Evolutionary conservation across 2,888 invertebrate genomes (phyloP), one percentile per base, ranked within the genome.

Genomic region (Elmis aenea): DNA sequence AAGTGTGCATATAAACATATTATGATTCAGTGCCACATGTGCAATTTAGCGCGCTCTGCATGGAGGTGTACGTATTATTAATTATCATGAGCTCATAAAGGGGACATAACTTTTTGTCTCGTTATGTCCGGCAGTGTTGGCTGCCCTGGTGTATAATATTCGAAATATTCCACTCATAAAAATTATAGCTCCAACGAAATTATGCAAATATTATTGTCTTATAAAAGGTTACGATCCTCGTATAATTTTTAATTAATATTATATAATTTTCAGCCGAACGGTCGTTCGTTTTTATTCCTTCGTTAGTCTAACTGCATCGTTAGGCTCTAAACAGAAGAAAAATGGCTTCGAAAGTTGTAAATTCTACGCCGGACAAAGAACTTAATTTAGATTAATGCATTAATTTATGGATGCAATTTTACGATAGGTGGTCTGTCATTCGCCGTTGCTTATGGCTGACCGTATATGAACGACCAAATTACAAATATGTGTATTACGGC

Each of bases 1-100:
- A n/a, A n/a, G 27, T 50, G 51, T 46, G 51, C 57, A 55, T 57
- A 60, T 61, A 61, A 63, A 62, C 61, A 60, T 60, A 59, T 61
- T 59, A 61, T 62, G 63, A 62, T 63, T 62, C 62, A 62, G 60
- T 59, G 58, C 53, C 48, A 38, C 36, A 35, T 38, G 37, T 26
- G 42, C 33, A 30, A 48, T 45, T 38, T 47, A 48, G 50, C 45
- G 45, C n/a, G 48, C 41, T 38, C 37, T 33, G 22, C 38, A 37
- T 38, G 42, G 42, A 46, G 45, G 51, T 52, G 51, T 50, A 51
- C 47, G 51, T 54, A 57, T 59, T 62, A 63, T 63, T 63, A 63
- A 63, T 63, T 63, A 63, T 59, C 53, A 57, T 51, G 59, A 47
- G 54, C 57, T 59, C 61, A 54, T 61, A 60, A 60, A 59, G 59